Evolutionary conservation across 1,140 invertebrate species (phyloP), one percentile per base, ranked within the genome.

Genomic region (Eueides isabella): DNA sequence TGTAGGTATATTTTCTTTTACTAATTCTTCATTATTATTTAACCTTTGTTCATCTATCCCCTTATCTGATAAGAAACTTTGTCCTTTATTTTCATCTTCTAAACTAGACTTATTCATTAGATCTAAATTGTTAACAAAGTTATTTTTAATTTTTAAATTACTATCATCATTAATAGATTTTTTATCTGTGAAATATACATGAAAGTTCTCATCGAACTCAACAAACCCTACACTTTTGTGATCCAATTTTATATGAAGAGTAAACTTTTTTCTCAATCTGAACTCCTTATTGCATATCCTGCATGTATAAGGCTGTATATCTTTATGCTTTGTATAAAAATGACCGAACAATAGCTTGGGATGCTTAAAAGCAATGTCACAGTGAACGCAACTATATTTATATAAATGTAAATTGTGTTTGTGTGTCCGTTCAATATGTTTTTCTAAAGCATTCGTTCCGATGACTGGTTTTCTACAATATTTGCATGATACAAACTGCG

Each of bases 131-230:
- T 26, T 55, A 11, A 26, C 48, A 55, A 55, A 26, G n/a, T 26
- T 55, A 11, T 55, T 23, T 9, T 23, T 55, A n/a, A 55, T 55
- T 55, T 55, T 26, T 12, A 26, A 55, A 7, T 7, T 12, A 55
- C 9, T 55, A 12, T 26, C 19, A 26, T 7, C 12, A 26, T 85
- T 82, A 1, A 77, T 80, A 2, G 85, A 86, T 76, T 85, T 88
- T 28, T 85, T 85, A 29, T 88, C 85, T 7, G 75, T 78, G 44
- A 90, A 92, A 70, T 77, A 86, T 7, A 92, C 91, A 78, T 91
- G 82, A 64, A 84, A 87, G 12, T 87, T 87, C 7, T 89, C 75
- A 84, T 92, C 86, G 80, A 91, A 92, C 61, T 91, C 87, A 33
- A 92, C 85, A 78, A 81, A 89, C 6, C 91, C 91, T 16, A 83